A percentile compares a stretch with the other conserved stretches of the same genome.
phyloP scores from a whole-genome alignment of 1,140 invertebrate species.

The Leptinotarsa defecta region DNA sequence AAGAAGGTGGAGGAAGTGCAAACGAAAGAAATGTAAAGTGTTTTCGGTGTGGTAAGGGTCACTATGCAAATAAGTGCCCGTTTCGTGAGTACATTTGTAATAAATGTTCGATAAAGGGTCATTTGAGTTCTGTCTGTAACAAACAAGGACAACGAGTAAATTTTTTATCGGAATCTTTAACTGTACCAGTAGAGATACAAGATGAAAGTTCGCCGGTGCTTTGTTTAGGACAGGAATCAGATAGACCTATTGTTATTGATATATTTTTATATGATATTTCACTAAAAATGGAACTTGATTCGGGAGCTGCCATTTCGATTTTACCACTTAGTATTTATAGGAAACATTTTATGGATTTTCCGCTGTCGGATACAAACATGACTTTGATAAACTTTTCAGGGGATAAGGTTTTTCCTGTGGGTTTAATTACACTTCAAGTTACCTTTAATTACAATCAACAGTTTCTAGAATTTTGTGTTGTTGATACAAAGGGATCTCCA shows the following conservation, averaged over 20 bases:
- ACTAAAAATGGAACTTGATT: not conserved
- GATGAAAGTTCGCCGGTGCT: not conserved
- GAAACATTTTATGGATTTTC: not conserved
- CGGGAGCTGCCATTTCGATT: not conserved
- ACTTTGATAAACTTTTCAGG: constrained; percentile 6
- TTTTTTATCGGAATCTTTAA: not conserved
- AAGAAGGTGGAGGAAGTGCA: not conserved
- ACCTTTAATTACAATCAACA: not conserved
- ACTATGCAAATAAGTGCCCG: not conserved
- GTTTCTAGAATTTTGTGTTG: constrained; percentile 5
- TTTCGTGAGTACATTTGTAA: constrained; percentile 5
- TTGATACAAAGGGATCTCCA: not conserved
- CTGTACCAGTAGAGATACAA: not conserved
- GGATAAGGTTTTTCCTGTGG: not conserved
- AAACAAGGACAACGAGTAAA: not conserved
- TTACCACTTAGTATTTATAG: not conserved
- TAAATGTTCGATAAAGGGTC: constrained; percentile 5
- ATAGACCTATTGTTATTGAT: constrained; percentile 6
- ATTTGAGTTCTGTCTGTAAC: constrained; percentile 5
- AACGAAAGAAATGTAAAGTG: not conserved
- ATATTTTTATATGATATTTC: not conserved
- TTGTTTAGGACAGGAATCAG: constrained; percentile 5
- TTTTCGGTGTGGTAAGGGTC: constrained; percentile 1
- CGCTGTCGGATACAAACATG: constrained; percentile 1
- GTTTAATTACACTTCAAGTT: not conserved